Evolutionary conservation across 2,113 vertebrate species (phyloP), one percentile per base, ranked within the genome.

Genomic region (Callionymus lyra): DNA sequence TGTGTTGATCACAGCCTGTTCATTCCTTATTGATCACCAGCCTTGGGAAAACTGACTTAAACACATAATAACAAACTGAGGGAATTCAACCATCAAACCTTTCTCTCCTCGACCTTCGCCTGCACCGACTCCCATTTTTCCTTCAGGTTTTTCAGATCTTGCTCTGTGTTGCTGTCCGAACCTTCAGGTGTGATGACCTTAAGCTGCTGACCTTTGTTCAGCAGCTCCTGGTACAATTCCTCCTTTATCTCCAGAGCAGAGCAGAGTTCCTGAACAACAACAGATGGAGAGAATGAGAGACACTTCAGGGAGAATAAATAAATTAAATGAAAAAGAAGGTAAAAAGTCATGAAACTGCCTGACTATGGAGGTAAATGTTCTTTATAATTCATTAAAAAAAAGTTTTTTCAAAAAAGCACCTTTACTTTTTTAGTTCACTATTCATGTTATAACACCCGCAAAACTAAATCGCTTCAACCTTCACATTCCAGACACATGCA

Each of bases 91-190:
- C 21, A 27, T 2, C 60, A 27, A 81, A 98, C 95, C 83, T 93
- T 99, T 80, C 88, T 92, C 68, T 97, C 94, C 14, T 76, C 65
- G 53, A 93, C 85, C 69, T 96, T 99, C 38, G 80, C 85, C 76
- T 92, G 85, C 55, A 96, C 90, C 0, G 86, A 82, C 48, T 93
- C 90, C 94, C 95, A 98, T 73, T 94, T 94, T 69, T 94, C 92
- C 77, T 87, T 91, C 65, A 99, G 77, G 80, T 92, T 91, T 72
- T 76, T 67, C 53, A 98, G 88, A 80, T 97, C 93, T 65, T 90
- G 90, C 53, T 95, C 90, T 9, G 89, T 87, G 12, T 89, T 97
- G 72, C 87, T 91, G 74, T 98, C 92, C 27, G 84, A 82, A 65
- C 87, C 85, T 34, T 87, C 84, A 1, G 87, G 86, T 39, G 80